These are phyloP conservation scores for Hydractinia echinata DNA, from an alignment of 30 jellyfish, hydroid and myxozoan genomes.

Conservation along the genomic window DNA sequence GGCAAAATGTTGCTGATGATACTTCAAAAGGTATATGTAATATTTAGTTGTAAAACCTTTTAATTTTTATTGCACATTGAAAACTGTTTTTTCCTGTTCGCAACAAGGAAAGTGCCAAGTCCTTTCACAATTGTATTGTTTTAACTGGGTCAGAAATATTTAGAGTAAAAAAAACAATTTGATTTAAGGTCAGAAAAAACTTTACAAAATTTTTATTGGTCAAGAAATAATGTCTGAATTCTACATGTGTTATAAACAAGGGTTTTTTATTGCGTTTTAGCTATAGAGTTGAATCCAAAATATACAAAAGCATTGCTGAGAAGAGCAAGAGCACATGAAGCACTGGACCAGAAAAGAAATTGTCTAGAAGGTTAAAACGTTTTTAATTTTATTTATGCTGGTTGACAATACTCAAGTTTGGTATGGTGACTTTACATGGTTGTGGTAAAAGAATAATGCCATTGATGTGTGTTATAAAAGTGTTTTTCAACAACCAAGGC, in stretches of 20 bases:
- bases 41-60: too few relatives aligned
- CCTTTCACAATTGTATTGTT: too few relatives aligned
- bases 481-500: neutral
- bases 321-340: conserved; percentile 87
- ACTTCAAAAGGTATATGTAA: conserved; percentile 50
- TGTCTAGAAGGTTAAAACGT: conserved; percentile 66
- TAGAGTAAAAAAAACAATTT: neutral
- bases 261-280: conserved; percentile 24
- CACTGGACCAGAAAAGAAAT: conserved; percentile 43
- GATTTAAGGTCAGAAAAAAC: neutral
- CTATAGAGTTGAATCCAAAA: conserved; percentile 67
- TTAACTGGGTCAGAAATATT: neutral
- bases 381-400: neutral
- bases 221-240: neutral
- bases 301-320: conserved; percentile 81
- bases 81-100: too few relatives aligned
- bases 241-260: neutral
- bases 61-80: too few relatives aligned
- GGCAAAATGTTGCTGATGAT: conserved; percentile 79
- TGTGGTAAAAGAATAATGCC: too few relatives aligned
- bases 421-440: too few relatives aligned
- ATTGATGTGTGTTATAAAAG: neutral
- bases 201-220: neutral
- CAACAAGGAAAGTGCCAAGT: too few relatives aligned
- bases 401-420: neutral